Evolutionary conservation across 2,113 vertebrate species (phyloP).

Genomic region (Zapus hudsonius): DNA sequence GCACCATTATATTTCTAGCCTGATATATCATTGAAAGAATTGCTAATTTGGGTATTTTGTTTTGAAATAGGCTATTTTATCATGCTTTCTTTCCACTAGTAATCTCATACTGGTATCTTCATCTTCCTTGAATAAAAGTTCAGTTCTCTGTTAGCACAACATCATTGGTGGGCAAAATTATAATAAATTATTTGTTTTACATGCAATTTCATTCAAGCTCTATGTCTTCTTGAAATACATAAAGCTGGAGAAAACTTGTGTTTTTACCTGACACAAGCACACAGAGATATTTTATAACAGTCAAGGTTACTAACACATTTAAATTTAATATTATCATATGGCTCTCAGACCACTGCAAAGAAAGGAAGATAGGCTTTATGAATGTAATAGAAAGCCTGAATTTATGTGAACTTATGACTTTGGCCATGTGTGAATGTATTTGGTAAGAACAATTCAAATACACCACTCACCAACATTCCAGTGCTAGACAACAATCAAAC

Average conservation of each 20-base stretch:
- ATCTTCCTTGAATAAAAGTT: constrained; percentile 5
- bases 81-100: constrained; percentile 51
- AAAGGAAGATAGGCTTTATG: not conserved
- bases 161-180: constrained; percentile 25
- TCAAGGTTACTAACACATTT: constrained; percentile 3
- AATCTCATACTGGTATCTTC: not conserved
- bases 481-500: not conserved
- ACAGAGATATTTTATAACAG: constrained; percentile 33
- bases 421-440: not conserved
- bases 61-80: constrained; percentile 59
- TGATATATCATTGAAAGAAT: constrained; percentile 50
- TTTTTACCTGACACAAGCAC: not conserved
- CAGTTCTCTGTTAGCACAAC: constrained; percentile 41
- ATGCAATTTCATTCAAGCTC: constrained; percentile 32
- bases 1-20: not conserved
- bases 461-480: not conserved
- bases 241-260: constrained; percentile 13
- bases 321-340: not conserved
- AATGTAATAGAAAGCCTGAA: not conserved
- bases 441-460: not conserved
- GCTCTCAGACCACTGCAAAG: not conserved
- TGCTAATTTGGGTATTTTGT: constrained; percentile 57
- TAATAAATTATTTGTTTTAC: constrained; percentile 52
- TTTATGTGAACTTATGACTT: not conserved
- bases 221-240: constrained; percentile 34